Evolutionary conservation across 2,797 vertebrate genomes (phyloP).

Genomic region (Clarias pachynema): DNA sequence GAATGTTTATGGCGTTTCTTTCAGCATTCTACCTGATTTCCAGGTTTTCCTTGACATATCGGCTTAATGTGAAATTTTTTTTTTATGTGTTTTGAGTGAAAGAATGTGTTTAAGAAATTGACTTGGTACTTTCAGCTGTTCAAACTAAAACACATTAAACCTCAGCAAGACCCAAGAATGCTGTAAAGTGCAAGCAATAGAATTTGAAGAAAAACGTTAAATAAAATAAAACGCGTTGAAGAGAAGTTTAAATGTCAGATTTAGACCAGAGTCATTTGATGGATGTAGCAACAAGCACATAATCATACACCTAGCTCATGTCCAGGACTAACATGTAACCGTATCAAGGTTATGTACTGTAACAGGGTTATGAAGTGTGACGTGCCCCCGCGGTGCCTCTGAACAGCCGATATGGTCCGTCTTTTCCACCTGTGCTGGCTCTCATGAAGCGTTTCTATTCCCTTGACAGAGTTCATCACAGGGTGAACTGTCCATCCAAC

Average conservation of each 20-base stretch:
- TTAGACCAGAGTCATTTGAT: neutral
- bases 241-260: conserved; percentile 9
- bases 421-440: conserved; percentile 75
- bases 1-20: neutral
- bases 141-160: neutral
- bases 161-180: neutral
- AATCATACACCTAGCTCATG: neutral
- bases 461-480: conserved; percentile 82
- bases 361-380: conserved; percentile 17
- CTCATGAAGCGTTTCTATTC: conserved; percentile 77
- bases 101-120: neutral
- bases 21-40: conserved; percentile 31
- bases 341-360: neutral
- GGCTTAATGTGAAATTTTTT: neutral
- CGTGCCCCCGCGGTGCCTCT: conserved; percentile 16
- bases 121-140: neutral
- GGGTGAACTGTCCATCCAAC: conserved; percentile 83
- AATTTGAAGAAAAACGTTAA: neutral
- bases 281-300: neutral
- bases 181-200: neutral
- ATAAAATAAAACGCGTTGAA: neutral
- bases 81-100: conserved; percentile 10
- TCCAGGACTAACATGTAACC: neutral
- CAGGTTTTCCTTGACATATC: conserved; percentile 14
- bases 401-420: conserved; percentile 24